These are phyloP conservation scores for Melanaphis sacchari DNA, from an alignment of 1,140 invertebrate genomes.

Conservation along the genomic window DNA sequence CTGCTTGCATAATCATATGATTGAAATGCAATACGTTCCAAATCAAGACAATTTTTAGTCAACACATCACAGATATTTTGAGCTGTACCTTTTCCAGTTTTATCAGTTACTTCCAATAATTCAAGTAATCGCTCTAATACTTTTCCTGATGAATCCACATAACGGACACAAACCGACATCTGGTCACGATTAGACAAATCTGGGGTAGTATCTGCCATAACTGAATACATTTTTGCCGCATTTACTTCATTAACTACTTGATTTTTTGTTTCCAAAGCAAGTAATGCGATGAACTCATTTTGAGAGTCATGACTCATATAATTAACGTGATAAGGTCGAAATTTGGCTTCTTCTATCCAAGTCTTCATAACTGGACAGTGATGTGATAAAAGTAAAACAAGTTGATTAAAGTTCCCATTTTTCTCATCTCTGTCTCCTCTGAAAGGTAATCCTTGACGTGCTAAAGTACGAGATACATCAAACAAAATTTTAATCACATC, in stretches of 20 bases:
- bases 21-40: not conserved
- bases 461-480: not conserved
- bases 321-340: not conserved
- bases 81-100: slow-evolving; percentile 44
- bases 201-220: slow-evolving; percentile 22
- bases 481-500: slow-evolving; percentile 2
- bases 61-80: not conserved
- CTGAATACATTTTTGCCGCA: not conserved
- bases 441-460: not conserved
- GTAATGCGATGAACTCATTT: slow-evolving; percentile 37
- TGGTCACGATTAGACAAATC: slow-evolving; percentile 23
- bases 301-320: slow-evolving; percentile 48
- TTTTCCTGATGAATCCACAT: not conserved
- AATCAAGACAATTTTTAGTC: not conserved
- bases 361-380: slow-evolving; percentile 11
- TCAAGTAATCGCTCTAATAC: not conserved
- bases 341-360: not conserved
- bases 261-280: not conserved
- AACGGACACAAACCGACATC: not conserved
- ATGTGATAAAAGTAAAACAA: not conserved
- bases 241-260: not conserved
- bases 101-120: slow-evolving; percentile 17
- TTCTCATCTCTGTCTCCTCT: slow-evolving; percentile 27
- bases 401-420: slow-evolving; percentile 27
- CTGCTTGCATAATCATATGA: slow-evolving; percentile 35